These are phyloP conservation scores for Habroteleia sp. DNA, from an alignment of 2,888 invertebrate species.

Conservation along the genomic window DNA sequence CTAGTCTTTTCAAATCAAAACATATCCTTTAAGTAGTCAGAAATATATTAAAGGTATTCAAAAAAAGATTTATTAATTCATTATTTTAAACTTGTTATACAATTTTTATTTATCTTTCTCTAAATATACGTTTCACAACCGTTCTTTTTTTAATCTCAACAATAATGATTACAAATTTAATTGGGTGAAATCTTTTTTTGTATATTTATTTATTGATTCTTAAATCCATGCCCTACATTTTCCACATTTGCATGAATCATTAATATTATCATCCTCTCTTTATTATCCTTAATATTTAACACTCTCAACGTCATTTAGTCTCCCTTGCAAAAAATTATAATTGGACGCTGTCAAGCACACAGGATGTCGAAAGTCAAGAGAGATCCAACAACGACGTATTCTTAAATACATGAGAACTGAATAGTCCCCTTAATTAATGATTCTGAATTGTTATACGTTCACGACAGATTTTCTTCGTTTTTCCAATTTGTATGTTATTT, in stretches of 20 bases:
- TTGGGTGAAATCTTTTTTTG: neutral
- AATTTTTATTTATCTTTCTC: too few relatives aligned
- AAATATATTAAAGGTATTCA: too few relatives aligned
- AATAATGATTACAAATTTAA: neutral
- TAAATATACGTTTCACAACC: too few relatives aligned
- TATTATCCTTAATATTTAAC: constrained; percentile 31
- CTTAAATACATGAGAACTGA: constrained; percentile 8
- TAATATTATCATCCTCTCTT: constrained; percentile 26
- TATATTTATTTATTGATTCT: neutral
- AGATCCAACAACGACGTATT: constrained; percentile 31
- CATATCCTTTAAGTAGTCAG: too few relatives aligned
- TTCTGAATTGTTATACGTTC: neutral
- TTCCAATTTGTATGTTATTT: too few relatives aligned
- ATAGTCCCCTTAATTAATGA: neutral
- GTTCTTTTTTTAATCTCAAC: too few relatives aligned
- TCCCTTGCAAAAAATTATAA: constrained; percentile 46
- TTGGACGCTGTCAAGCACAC: constrained; percentile 33
- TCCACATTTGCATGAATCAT: constrained; percentile 33
- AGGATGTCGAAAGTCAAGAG: constrained; percentile 45
- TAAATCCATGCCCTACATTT: neutral
- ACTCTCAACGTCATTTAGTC: constrained; percentile 35
- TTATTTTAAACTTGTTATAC: too few relatives aligned
- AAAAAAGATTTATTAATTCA: too few relatives aligned
- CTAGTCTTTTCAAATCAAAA: too few relatives aligned
- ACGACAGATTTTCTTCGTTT: too few relatives aligned